Evolutionary conservation across 2,888 invertebrate genomes (phyloP), one percentile per base, ranked within the genome.

Genomic region (Acleris cristana): DNA sequence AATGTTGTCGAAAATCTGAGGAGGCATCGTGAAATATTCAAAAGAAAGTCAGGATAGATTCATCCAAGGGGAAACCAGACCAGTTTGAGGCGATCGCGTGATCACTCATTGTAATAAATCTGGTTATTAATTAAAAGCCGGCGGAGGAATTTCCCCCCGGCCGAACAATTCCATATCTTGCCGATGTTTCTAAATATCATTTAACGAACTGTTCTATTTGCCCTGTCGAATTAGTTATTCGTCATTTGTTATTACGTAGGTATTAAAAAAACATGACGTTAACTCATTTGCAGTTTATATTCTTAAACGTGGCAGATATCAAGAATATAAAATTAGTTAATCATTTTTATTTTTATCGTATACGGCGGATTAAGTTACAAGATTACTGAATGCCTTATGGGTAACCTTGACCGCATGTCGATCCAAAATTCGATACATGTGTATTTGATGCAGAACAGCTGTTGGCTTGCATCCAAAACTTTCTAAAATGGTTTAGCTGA

Each of bases 391-490:
- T 45, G 48, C 48, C 34, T 34, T 62, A 57, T 62, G 40, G 49
- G 72, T 81, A 81, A 85, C 89, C 90, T 87, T 90, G 87, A 88
- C 86, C 87, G 81, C 77, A 71, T 74, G 69, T 71, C 73, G 79
- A 82, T 81, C 82, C 81, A 75, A 84, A 88, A 86, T 82, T 82
- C 81, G 79, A 74, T 77, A 77, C 79, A 78, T 75, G 77, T 26
- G 77, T 26, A 73, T 65, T 77, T 82, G 78, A 85, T 83, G 80
- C 81, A 79, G 73, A 79, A 76, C 85, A 85, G 79, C 76, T 81
- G 82, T 84, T 91, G 90, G 90, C 88, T 67, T 72, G 65, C 74
- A 71, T 81, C 89, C 91, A 90, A 86, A 83, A 84, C 85, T 87
- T 88, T 88, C 86, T 85, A 86, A 88, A 86, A 86, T 83, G 76